phyloP scores from a whole-genome alignment of 2,888 invertebrate species.

The Hypolimnas misippus region DNA sequence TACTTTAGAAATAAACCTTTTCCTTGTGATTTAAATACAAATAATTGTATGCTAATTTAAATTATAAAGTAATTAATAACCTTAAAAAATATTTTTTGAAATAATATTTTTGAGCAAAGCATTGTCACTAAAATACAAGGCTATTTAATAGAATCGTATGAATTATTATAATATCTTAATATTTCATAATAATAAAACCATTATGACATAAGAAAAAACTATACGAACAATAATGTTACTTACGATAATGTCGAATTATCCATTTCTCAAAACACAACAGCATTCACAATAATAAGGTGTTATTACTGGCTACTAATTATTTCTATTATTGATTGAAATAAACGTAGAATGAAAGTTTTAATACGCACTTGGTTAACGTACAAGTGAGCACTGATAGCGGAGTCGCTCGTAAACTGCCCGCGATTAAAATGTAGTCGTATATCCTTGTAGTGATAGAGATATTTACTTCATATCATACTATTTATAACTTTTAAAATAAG shows the following conservation, averaged over 20 bases:
- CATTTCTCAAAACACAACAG: background rate
- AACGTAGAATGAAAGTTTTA: background rate
- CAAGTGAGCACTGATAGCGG: conserved; percentile 35
- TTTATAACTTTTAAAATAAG: background rate
- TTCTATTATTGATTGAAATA: background rate
- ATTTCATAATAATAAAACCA: background rate
- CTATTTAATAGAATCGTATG: no score
- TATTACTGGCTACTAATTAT: background rate
- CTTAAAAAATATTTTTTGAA: no score
- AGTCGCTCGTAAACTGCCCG: conserved; percentile 23
- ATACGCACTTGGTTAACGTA: conserved; percentile 11
- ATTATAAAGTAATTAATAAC: no score
- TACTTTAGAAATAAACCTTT: background rate
- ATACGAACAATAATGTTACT: background rate
- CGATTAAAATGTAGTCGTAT: conserved; percentile 29
- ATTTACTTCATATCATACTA: no score
- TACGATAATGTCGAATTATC: background rate
- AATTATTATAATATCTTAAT: background rate
- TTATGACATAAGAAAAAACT: background rate
- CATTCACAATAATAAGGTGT: background rate
- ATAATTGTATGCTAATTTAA: no score
- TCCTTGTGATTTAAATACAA: background rate
- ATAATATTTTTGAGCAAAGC: no score
- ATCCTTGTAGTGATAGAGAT: conserved; percentile 30
- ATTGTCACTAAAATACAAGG: no score